Conservation (phyloP, 2,113 vertebrate species). For the Maccullochella peelii region DNA sequence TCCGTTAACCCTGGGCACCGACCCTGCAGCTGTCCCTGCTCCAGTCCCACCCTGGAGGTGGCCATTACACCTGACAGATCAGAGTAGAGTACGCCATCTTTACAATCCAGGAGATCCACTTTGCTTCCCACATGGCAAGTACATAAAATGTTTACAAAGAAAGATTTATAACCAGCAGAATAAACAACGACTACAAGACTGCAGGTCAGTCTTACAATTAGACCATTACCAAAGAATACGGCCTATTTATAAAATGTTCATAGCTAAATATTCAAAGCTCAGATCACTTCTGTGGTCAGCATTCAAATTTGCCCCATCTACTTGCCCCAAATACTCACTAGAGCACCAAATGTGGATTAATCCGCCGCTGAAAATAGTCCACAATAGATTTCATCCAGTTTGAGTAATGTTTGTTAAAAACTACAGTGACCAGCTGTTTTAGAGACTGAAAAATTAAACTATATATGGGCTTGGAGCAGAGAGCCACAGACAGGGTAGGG, state of each 20-base stretch:
- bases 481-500: too few relatives aligned
- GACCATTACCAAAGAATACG: background rate
- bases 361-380: too few relatives aligned
- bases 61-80: slow-evolving; percentile 87
- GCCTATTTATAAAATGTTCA: background rate
- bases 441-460: too few relatives aligned
- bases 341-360: too few relatives aligned
- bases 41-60: slow-evolving; percentile 78
- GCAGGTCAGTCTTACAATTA: background rate
- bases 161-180: background rate
- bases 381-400: too few relatives aligned
- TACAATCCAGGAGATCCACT: background rate
- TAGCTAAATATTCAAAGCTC: background rate
- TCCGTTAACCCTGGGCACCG: slow-evolving; percentile 85
- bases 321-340: too few relatives aligned
- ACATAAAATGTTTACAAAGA: background rate
- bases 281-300: background rate
- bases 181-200: background rate
- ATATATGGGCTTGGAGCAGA: too few relatives aligned
- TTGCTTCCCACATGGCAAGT: background rate
- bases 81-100: background rate
- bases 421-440: too few relatives aligned
- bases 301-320: too few relatives aligned
- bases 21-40: slow-evolving; percentile 23
- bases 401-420: too few relatives aligned